Evolutionary conservation across 1,140 invertebrate species (phyloP), one percentile per base, ranked within the genome.

Genomic region (Potamilus streckersoni): DNA sequence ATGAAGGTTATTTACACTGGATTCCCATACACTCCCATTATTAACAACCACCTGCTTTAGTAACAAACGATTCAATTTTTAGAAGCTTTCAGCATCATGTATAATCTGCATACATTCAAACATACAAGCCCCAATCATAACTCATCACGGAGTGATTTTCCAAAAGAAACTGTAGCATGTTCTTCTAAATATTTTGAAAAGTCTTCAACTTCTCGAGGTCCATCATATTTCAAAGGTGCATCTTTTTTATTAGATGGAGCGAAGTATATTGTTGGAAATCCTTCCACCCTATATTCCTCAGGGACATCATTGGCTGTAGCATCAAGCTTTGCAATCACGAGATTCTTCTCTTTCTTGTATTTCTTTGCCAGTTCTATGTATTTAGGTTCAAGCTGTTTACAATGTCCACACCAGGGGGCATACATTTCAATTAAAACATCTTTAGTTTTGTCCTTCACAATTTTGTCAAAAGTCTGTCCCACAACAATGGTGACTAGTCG

Each of bases 301-400:
- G 97, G 97, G 76, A 98, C 96, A 91, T 99, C 98, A 89, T 99
- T 99, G 58, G 96, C 96, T 0, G 97, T 99, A n/a, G 97, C 98
- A 89, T 99, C 98, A 89, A 99, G 95, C 89, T 99, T 99, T 0
- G 98, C 95, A 86, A 99, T 97, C 66, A 93, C 94, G 16, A 99
- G 93, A 74, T 91, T 90, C 80, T 96, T 94, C 90, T 99, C 97
- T 78, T 94, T 91, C 80, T 88, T 86, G 85, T 99, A 89, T 91
- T 97, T 96, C 72, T 95, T 94, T 62, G 95, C 98, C 23, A 99
- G 91, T 88, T 99, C 96, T 79, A 98, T 96, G 89, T 93, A 99
- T n/a, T 95, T 92, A 31, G 98, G 98, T 58, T 96, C 93, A n/a
- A 99, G 91, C 88, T 97, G 96, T 91, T 89, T 98, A 91, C 98